A percentile compares a stretch with the other conserved stretches of the same genome.
phyloP scores from a whole-genome alignment of 2,797 vertebrate species.

The Neostethus bicornis region DNA sequence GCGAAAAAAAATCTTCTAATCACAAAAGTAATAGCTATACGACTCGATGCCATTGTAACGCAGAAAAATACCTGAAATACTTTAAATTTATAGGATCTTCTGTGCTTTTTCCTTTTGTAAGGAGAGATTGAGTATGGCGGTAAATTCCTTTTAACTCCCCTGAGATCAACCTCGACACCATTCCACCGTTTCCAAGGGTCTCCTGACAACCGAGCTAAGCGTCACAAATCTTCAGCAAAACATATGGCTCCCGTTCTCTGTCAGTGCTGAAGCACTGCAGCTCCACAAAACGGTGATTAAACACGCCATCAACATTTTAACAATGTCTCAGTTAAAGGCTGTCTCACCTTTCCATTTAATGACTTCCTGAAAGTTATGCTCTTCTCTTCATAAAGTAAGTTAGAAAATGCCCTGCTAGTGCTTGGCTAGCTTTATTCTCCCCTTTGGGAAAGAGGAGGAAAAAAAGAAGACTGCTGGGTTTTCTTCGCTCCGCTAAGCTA shows the following conservation, averaged over 20 bases:
- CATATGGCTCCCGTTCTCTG: slow-evolving; percentile 66
- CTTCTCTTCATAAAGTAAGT: slow-evolving; percentile 27
- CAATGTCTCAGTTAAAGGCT: slow-evolving; percentile 45
- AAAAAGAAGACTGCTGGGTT: slow-evolving; percentile 34
- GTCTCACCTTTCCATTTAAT: slow-evolving; percentile 24
- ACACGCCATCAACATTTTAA: slow-evolving; percentile 55
- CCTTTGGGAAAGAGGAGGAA: slow-evolving; percentile 31
- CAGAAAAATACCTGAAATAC: no score
- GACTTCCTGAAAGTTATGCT: slow-evolving; percentile 28
- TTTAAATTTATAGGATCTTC: not conserved
- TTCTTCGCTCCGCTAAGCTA: slow-evolving; percentile 66
- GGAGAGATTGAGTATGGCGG: not conserved
- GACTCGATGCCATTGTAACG: slow-evolving; percentile 9
- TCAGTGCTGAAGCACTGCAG: slow-evolving; percentile 33
- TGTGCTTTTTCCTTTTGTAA: not conserved
- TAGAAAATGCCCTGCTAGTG: slow-evolving; percentile 40
- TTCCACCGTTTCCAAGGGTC: slow-evolving; percentile 5
- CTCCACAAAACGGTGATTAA: slow-evolving; percentile 63
- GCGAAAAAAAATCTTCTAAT: slow-evolving; percentile 19
- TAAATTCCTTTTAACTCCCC: not conserved
- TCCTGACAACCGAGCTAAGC: slow-evolving; percentile 28
- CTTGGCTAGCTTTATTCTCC: slow-evolving; percentile 37
- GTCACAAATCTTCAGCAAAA: slow-evolving; percentile 45
- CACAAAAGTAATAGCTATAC: slow-evolving; percentile 16
- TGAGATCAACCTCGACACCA: slow-evolving; percentile 2